Base-by-base conservation (phyloP, 2,888 invertebrate genomes). In the Netelia melanura region DNA sequence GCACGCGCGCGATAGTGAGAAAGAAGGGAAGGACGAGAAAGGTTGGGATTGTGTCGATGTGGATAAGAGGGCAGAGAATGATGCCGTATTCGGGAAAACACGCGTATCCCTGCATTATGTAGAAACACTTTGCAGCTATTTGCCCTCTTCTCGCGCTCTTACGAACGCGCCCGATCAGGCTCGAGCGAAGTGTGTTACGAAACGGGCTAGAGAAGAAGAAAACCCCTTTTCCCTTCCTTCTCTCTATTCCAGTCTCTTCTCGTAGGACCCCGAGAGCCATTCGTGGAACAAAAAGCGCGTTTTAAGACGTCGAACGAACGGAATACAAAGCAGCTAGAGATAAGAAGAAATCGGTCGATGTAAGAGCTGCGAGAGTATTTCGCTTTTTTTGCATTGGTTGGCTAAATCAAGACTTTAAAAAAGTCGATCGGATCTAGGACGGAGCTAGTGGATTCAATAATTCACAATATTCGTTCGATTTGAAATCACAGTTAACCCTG, bases 91-190 rank as follows among this genome's bases (percentile, higher is more conserved):
- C 30, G 54, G 38, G 38, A 25, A 81, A 89, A 90, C 89, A 90
- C 87, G 88, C 89, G 89, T 89, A 91, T 89, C 88, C 89, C 90
- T 87, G 87, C 88, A 87, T 89, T 89, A 86, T 87, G 86, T 75
- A 76, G 67, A 84, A 85, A 84, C 80, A 87, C 86, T 90, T 88
- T 86, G 80, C 82, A 88, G 81, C 87, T 85, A 84, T 90, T 89
- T 87, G 86, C 78, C 81, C 68, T 83, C 79, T 76, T 75, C 79
- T 81, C 81, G 54, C 70, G 23, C 23, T n/a, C 71, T 17, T 21
- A 21, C 72, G 23, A 56, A 54, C 48, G 58, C 48, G 58, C 23
- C 3, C 58, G 72, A 68, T 76, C 44, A 70, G 56, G 25, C 68
- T 64, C 17, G 21, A 65, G 48, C 74, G 54, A 64, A 74, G 58